Conservation (phyloP, 2,888 invertebrate genomes). For the Xanthia icteritia region DNA sequence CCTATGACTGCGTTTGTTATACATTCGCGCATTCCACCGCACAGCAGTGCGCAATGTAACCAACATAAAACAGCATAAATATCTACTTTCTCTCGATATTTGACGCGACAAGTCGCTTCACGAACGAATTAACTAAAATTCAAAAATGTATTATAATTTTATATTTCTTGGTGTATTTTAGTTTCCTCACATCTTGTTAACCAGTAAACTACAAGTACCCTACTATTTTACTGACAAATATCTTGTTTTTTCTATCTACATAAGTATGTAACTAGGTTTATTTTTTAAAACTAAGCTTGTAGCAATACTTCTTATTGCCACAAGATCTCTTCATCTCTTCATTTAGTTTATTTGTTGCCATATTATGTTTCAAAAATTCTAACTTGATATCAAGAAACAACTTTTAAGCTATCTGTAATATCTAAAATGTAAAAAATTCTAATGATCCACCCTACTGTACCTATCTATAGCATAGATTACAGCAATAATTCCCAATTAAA, state of each 20-base stretch:
- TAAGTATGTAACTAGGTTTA: too few species aligned
- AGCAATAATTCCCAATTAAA: background rate
- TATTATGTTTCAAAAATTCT: background rate
- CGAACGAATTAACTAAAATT: background rate
- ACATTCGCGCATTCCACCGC: too few species aligned
- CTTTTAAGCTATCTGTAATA: background rate
- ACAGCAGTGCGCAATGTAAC: background rate
- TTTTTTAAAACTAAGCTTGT: too few species aligned
- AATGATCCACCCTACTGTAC: background rate
- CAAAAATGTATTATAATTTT: background rate
- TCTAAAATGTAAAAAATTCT: background rate
- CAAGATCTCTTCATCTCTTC: too few species aligned
- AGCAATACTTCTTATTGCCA: background rate
- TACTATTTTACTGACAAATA: background rate
- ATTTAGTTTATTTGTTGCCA: too few species aligned
- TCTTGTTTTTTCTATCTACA: too few species aligned
- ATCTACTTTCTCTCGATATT: background rate
- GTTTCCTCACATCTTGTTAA: background rate
- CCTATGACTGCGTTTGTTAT: too few species aligned
- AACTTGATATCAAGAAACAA: background rate
- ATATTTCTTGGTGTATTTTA: background rate
- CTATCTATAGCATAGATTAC: background rate
- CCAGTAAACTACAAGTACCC: background rate
- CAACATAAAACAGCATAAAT: background rate
- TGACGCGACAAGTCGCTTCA: background rate